Evolutionary conservation across 1,140 invertebrate species (phyloP).

Genomic region (Samia ricini): DNA sequence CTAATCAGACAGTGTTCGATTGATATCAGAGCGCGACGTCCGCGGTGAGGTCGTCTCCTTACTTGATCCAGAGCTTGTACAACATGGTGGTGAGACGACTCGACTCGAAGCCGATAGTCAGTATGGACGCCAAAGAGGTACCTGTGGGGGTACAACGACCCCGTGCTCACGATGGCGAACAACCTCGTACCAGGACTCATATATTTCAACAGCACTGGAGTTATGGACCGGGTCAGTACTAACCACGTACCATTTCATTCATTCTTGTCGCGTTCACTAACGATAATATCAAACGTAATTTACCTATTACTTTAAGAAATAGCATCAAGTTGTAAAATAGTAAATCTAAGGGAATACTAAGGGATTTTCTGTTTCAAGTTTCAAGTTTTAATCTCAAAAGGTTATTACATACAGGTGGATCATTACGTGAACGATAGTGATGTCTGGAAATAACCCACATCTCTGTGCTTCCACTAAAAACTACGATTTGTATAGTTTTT

Average conservation of each 20-base stretch:
- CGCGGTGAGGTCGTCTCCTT: neutral
- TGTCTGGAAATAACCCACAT: too few species aligned
- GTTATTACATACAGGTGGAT: too few species aligned
- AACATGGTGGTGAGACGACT: constrained; percentile 77
- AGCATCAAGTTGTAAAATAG: too few species aligned
- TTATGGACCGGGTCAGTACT: constrained; percentile 82
- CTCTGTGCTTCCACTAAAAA: too few species aligned
- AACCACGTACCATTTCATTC: neutral
- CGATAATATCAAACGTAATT: too few species aligned
- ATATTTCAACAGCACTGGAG: constrained; percentile 84
- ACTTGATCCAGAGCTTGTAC: constrained; percentile 36
- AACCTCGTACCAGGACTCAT: constrained; percentile 82
- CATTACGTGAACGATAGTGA: too few species aligned
- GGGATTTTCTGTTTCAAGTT: too few species aligned
- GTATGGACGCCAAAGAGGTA: constrained; percentile 83
- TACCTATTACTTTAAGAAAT: too few species aligned
- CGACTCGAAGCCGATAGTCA: constrained; percentile 82
- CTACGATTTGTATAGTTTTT: too few species aligned
- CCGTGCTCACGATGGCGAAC: constrained; percentile 81
- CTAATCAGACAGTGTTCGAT: neutral
- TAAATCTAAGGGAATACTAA: too few species aligned
- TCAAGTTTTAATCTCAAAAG: too few species aligned
- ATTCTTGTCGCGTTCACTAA: too few species aligned
- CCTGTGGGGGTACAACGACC: constrained; percentile 90
- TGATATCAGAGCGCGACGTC: constrained; percentile 74